Percentiles rank a stretch among this genome's conserved stretches.
Evolutionary conservation across 1,140 invertebrate genomes (phyloP).

Genomic region (Himalopsyche phryganea): DNA sequence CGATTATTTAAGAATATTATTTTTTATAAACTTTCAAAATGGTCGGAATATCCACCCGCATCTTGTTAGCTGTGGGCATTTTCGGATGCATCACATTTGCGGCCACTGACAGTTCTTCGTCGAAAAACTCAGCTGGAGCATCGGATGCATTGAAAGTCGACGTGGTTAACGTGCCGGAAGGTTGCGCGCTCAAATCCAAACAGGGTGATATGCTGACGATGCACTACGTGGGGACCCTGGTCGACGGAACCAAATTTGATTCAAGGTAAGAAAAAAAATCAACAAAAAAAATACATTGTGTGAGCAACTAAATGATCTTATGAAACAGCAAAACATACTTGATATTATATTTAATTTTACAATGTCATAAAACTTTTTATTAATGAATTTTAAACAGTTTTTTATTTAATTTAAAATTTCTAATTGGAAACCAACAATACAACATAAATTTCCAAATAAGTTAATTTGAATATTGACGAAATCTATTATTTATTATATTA

Average conservation of each 20-base stretch:
- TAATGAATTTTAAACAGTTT: no score
- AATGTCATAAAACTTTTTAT: no score
- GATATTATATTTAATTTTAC: no score
- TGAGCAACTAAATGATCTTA: no score
- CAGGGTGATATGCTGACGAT: constrained; percentile 86
- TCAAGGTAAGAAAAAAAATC: constrained; percentile 79
- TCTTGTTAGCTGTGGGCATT: constrained; percentile 46
- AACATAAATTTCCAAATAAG: no score
- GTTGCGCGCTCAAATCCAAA: constrained; percentile 79
- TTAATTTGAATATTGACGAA: no score
- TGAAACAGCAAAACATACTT: no score
- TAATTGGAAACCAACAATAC: no score
- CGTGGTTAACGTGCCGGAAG: constrained; percentile 70
- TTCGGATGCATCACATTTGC: constrained; percentile 45
- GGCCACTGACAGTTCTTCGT: constrained; percentile 35
- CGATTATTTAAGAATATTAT: background rate
- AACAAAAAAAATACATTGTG: no score
- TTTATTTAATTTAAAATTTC: no score
- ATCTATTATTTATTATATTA: no score
- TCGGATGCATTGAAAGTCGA: constrained; percentile 74
- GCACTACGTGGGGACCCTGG: constrained; percentile 88
- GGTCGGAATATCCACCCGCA: constrained; percentile 37
- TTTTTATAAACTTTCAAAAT: background rate
- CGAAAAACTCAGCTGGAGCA: constrained; percentile 36
- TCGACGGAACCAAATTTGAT: constrained; percentile 88